These are phyloP conservation scores for Riptortus pedestris DNA, from an alignment of 1,140 invertebrate genomes.

Conservation along the genomic window DNA sequence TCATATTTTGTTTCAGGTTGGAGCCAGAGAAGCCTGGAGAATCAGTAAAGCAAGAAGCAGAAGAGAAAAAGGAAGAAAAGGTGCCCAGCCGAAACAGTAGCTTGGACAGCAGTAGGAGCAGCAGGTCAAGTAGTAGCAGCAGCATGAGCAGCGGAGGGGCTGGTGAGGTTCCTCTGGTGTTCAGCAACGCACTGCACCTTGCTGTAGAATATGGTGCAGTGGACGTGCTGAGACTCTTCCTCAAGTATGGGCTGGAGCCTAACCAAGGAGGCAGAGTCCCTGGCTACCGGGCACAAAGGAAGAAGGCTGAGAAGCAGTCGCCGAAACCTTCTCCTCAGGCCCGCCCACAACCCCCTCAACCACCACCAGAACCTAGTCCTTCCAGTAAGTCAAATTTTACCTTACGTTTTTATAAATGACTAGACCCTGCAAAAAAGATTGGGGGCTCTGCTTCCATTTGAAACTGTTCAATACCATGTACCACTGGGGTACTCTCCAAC, in stretches of 20 bases:
- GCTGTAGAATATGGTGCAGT: conserved; percentile 46
- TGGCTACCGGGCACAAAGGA: conserved; percentile 12
- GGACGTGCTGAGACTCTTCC: conserved; percentile 44
- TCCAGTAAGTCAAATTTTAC: conserved; percentile 10
- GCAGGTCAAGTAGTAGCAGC: neutral
- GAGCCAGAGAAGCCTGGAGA: conserved; percentile 30
- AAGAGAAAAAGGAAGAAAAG: conserved; percentile 10
- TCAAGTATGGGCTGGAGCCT: conserved; percentile 46
- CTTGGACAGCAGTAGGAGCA: neutral
- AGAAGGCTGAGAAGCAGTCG: conserved; percentile 23
- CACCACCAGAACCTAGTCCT: conserved; percentile 15
- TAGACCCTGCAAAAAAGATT: too few species aligned
- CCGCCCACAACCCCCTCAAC: conserved; percentile 16
- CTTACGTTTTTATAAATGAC: neutral
- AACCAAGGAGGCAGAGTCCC: conserved; percentile 40
- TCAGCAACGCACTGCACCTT: conserved; percentile 46
- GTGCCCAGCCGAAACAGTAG: too few species aligned
- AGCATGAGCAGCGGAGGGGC: neutral
- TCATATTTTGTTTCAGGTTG: conserved; percentile 31
- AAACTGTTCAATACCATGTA: too few species aligned
- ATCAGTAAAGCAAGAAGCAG: neutral
- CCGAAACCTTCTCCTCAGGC: conserved; percentile 10
- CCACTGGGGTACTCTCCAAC: too few species aligned
- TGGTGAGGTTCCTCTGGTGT: conserved; percentile 37
- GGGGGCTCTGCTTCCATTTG: too few species aligned